A percentile compares a stretch with the other conserved stretches of the same genome.
Evolutionary conservation across 2,797 vertebrate species (phyloP).

Genomic region (Capromys pilorides): DNA sequence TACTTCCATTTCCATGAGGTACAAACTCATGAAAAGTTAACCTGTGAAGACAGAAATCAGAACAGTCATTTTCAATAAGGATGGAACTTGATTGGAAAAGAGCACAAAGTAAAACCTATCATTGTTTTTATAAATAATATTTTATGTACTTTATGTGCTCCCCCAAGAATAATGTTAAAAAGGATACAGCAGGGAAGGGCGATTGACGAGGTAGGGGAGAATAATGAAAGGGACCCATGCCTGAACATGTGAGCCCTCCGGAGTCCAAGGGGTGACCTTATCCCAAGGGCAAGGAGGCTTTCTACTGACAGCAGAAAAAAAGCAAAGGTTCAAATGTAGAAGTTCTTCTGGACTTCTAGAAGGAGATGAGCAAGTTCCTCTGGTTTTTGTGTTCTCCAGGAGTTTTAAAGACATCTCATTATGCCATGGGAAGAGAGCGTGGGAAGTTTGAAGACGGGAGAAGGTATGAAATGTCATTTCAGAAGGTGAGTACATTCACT

Average conservation of each 20-base stretch:
- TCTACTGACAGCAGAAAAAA: background rate
- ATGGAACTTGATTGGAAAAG: background rate
- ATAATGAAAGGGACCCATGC: background rate
- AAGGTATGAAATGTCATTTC: background rate
- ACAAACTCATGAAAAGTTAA: background rate
- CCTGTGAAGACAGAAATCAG: background rate
- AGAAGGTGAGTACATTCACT: background rate
- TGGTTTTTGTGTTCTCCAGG: background rate
- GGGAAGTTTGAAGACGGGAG: background rate
- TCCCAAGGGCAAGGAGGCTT: background rate
- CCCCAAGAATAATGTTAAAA: background rate
- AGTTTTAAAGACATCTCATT: background rate
- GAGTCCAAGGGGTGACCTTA: background rate
- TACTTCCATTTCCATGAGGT: background rate
- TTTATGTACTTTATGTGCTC: background rate
- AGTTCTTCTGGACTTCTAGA: background rate
- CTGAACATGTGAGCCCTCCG: background rate
- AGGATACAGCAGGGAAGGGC: background rate
- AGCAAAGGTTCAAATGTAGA: background rate
- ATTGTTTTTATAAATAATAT: background rate
- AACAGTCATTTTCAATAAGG: background rate
- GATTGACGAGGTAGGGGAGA: too few species aligned
- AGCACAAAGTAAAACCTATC: background rate
- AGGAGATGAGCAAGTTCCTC: background rate
- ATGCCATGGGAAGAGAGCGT: background rate